Evolutionary conservation across 2,888 invertebrate genomes (phyloP), one percentile per base, ranked within the genome.

Genomic region (Epinotia ramella): DNA sequence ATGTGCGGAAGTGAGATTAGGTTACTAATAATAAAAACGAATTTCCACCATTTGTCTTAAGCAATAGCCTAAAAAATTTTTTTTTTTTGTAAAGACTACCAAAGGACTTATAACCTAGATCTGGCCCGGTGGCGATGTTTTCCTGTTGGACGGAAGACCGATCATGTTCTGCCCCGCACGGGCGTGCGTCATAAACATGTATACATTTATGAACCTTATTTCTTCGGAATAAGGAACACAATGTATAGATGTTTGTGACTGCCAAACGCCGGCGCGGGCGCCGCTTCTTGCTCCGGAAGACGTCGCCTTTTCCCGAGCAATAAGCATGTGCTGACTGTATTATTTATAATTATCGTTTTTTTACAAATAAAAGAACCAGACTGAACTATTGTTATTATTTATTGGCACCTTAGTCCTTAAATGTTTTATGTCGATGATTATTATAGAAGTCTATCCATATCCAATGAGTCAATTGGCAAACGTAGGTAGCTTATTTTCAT

Each of bases 271-370:
- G 20, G 59, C 71, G 73, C 73, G 73, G 65, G 65, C 71, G 90
- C 88, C 81, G 88, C 93, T 92, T 92, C 90, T 94, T 94, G 94
- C 93, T 92, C 94, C 93, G 94, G 94, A 94, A 94, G 94, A 94
- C 94, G 83, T 81, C 81, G 80, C 87, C 93, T 94, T 94, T 94
- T 94, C 94, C 94, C 92, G 92, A 86, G 93, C 93, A 94, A 94
- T 89, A 92, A 94, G 93, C 91, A 90, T 85, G 84, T 88, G 90
- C 89, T 91, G 89, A 90, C 84, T 91, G 87, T 91, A 90, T 92
- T 89, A 91, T 92, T 91, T 91, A 73, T 76, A 87, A 89, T 89
- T 87, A 86, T 86, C 90, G 87, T 91, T 91, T 87, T 89, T 92
- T 90, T 91, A 92, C 89, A 91, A 94, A 93, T 93, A 92, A 93